Percentiles rank a stretch among this genome's conserved stretches.
Conservation (phyloP, 2,113 vertebrate genomes). For the Elanus axillaris region DNA sequence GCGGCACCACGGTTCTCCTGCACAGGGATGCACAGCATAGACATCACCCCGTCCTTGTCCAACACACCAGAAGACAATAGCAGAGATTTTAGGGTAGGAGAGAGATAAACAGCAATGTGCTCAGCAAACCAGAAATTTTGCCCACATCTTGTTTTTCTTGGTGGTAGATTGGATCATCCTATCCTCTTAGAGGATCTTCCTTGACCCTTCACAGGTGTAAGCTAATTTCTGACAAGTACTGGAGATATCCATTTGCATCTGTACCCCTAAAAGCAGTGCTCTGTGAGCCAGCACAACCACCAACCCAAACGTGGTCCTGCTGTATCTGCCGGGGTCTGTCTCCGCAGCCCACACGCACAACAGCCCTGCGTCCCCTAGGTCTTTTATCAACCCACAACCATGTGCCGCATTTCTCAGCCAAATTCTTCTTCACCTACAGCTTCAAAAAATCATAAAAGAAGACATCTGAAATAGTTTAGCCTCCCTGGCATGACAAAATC, state of each 20-base stretch:
- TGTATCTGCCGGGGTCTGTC: background rate
- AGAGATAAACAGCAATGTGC: background rate
- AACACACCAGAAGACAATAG: background rate
- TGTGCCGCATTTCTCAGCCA: background rate
- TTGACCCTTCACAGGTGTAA: background rate
- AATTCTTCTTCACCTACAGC: background rate
- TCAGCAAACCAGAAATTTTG: background rate
- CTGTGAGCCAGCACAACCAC: background rate
- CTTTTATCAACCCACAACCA: background rate
- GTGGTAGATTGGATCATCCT: background rate
- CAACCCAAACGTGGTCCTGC: rapidly evolving
- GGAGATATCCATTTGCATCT: background rate
- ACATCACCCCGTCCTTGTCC: too few relatives aligned
- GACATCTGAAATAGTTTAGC: conserved; percentile 39
- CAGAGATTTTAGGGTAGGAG: background rate
- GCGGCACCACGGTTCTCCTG: rapidly evolving
- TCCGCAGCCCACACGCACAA: background rate
- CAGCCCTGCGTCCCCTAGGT: background rate
- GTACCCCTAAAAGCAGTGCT: background rate
- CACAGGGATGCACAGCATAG: background rate
- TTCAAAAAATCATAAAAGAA: background rate
- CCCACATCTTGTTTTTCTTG: background rate
- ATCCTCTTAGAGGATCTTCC: background rate
- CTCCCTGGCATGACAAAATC: conserved; percentile 27
- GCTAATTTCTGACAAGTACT: background rate